phyloP scores from a whole-genome alignment of 1,140 invertebrate genomes.

The Drosophila littoralis region DNA sequence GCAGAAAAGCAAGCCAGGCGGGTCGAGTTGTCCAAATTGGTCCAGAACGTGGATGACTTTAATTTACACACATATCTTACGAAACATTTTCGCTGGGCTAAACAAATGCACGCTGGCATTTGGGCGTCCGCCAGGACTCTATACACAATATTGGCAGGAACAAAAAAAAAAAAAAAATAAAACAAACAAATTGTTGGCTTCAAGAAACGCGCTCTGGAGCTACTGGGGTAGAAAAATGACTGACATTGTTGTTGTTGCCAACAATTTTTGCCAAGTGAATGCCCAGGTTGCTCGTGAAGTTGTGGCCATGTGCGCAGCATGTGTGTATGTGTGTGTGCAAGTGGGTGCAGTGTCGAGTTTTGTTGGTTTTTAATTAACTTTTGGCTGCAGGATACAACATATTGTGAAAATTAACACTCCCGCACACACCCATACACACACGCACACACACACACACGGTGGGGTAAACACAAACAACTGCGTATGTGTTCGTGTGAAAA shows the following conservation, averaged over 20 bases:
- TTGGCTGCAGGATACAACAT: constrained; percentile 84
- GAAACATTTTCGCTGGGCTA: constrained; percentile 39
- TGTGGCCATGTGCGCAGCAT: constrained; percentile 10
- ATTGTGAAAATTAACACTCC: constrained; percentile 83
- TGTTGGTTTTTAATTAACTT: constrained; percentile 85
- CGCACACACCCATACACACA: constrained; percentile 54
- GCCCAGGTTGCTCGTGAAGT: constrained; percentile 34
- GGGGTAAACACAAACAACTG: constrained; percentile 62
- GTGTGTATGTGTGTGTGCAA: neutral
- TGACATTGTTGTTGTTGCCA: constrained; percentile 32
- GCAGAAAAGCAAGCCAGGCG: constrained; percentile 13
- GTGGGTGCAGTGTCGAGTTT: constrained; percentile 66
- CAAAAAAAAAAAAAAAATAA: too few species aligned
- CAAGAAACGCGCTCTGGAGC: constrained; percentile 13
- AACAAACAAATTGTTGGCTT: constrained; percentile 18
- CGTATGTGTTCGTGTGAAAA: constrained; percentile 45
- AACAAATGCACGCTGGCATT: constrained; percentile 47
- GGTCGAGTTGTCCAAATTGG: constrained; percentile 1
- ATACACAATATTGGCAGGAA: constrained; percentile 13
- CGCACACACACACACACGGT: constrained; percentile 6
- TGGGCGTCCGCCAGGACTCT: constrained; percentile 26
- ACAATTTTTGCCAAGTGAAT: constrained; percentile 53
- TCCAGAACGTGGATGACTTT: constrained; percentile 6
- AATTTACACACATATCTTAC: constrained; percentile 16
- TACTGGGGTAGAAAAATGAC: constrained; percentile 45